Percentiles rank a stretch among this genome's conserved stretches.
Conservation (phyloP, 1,140 invertebrate genomes). For the Drosophila baimaii region DNA sequence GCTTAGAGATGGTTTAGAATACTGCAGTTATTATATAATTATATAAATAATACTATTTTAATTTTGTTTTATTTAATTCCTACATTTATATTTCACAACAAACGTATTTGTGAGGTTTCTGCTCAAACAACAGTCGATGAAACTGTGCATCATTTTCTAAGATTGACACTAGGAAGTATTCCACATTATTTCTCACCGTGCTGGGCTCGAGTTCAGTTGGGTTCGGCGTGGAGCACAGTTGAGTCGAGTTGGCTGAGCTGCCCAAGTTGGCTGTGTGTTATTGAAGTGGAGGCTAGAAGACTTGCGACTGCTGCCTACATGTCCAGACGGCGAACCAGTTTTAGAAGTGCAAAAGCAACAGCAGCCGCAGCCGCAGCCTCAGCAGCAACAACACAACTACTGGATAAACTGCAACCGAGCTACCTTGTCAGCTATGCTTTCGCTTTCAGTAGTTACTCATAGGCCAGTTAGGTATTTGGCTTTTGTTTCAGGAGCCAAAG, state of each 20-base stretch:
- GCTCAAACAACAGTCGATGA: background rate
- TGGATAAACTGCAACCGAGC: conserved; percentile 61
- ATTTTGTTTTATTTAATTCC: too few species aligned
- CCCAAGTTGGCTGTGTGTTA: conserved; percentile 51
- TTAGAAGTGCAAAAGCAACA: conserved; percentile 75
- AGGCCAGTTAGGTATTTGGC: conserved; percentile 27
- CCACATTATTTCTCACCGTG: conserved; percentile 18
- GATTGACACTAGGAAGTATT: background rate
- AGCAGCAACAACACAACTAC: conserved; percentile 51
- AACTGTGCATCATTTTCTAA: background rate
- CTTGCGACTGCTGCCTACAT: conserved; percentile 60
- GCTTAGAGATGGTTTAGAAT: background rate
- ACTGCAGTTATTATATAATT: too few species aligned
- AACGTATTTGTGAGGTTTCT: background rate
- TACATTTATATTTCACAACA: too few species aligned
- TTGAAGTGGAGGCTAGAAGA: conserved; percentile 76
- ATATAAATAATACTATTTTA: too few species aligned
- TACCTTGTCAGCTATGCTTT: conserved; percentile 83
- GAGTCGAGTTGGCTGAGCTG: conserved; percentile 16
- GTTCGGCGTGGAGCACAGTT: conserved; percentile 24
- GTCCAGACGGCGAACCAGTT: conserved; percentile 77
- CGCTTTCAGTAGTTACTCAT: conserved; percentile 75
- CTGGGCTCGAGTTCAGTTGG: conserved; percentile 30
- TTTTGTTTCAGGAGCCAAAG: conserved; percentile 47
- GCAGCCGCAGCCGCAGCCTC: conserved; percentile 45